Evolutionary conservation across 2,888 invertebrate genomes (phyloP), one percentile per base, ranked within the genome.

Genomic region (Napeogenes inachia): DNA sequence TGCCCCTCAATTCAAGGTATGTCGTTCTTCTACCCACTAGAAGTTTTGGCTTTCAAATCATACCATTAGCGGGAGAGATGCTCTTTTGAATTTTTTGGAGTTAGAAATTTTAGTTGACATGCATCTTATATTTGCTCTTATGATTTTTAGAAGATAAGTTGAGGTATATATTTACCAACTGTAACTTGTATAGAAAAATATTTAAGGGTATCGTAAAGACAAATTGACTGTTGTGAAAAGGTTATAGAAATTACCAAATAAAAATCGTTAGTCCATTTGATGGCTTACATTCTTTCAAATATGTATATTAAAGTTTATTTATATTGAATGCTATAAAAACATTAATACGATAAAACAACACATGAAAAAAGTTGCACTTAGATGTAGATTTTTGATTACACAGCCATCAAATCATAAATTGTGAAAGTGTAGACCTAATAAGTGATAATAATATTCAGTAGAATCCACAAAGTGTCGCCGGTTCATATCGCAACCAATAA

Each of bases 401-500:
- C 13, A 21, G 10, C 13, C 47, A 50, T 10, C 6, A 21, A 21
- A 30, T 30, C 21, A 50, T 50, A 50, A 50, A 30, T 30, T 30
- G 50, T 21, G 30, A 50, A 35, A 35, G 30, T 50, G 50, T 50
- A 50, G 30, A 50, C 10, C 10, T 21, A 50, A 50, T 50, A 50
- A 50, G 6, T 50, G 50, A 50, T 50, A 50, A 58, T 64, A 64
- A 54, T 59, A 65, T 67, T 56, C 30, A 62, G 58, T 66, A 57
- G 61, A 66, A 57, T 61, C 61, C 64, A 60, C 62, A 64, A 64
- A 68, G 64, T 64, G 64, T 62, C 55, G 53, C 64, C 61, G 59
- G 59, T 62, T 64, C 66, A 59, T 59, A 68, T 68, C 68, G 62
- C 62, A 61, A 60, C 45, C 64, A 66, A 68, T 68, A 68, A 66